Percentiles rank a stretch among this genome's conserved stretches.
phyloP scores from a whole-genome alignment of 2,113 vertebrate genomes.

The Heterotilapia buettikoferi region DNA sequence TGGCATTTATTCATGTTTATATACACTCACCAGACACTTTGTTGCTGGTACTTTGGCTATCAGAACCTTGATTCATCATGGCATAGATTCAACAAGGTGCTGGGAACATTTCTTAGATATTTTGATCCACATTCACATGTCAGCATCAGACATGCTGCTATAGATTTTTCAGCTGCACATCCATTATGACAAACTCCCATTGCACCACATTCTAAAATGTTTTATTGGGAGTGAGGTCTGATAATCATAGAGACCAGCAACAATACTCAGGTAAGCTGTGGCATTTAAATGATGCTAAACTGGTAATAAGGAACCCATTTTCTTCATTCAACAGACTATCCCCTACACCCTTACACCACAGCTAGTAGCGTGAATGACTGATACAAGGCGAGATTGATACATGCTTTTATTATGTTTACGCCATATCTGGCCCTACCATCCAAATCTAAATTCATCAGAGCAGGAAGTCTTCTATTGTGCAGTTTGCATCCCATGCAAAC shows the following conservation, averaged over 20 bases:
- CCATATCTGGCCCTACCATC: neutral
- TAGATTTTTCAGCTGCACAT: neutral
- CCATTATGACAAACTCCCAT: neutral
- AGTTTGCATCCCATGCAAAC: neutral
- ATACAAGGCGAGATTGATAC: neutral
- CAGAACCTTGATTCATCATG: neutral
- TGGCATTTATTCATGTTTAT: neutral
- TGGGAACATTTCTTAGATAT: neutral
- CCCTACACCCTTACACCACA: neutral
- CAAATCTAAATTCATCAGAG: neutral
- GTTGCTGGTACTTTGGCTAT: neutral
- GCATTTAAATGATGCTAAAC: neutral
- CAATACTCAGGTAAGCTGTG: neutral
- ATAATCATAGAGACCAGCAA: neutral
- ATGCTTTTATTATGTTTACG: neutral
- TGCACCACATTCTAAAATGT: neutral
- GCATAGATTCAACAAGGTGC: neutral
- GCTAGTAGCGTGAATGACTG: rapidly evolving
- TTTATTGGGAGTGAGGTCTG: neutral
- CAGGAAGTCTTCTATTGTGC: neutral
- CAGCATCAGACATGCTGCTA: neutral
- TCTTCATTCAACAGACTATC: neutral
- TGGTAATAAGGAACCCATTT: neutral
- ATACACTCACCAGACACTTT: neutral
- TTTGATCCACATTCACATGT: neutral